phyloP scores from a whole-genome alignment of 2,888 invertebrate genomes.

The Perizoma flavofasciatum region DNA sequence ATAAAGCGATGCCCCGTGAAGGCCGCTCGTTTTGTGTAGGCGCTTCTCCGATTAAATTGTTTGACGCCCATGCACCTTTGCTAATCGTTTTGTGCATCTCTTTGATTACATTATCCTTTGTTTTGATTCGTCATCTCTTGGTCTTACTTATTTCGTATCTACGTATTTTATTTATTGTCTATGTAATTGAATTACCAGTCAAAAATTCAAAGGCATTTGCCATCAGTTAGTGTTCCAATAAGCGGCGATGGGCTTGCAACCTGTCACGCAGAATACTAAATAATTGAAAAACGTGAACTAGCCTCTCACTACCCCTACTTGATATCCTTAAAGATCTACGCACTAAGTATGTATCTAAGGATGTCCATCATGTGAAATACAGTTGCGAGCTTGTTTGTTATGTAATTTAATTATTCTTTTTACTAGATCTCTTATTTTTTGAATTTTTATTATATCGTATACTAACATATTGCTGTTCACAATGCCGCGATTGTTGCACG shows the following conservation, averaged over 20 bases:
- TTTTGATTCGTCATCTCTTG: constrained; percentile 24
- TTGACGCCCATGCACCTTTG: constrained; percentile 58
- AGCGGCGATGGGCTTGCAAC: too few relatives aligned
- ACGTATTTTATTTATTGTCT: constrained; percentile 25
- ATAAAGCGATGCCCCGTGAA: constrained; percentile 54
- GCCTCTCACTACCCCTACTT: too few relatives aligned
- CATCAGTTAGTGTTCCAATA: too few relatives aligned
- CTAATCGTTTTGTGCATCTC: constrained; percentile 42
- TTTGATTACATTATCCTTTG: constrained; percentile 19
- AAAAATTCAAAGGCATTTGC: too few relatives aligned
- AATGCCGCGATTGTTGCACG: constrained; percentile 73
- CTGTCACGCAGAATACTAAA: too few relatives aligned
- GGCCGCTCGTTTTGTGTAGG: constrained; percentile 58
- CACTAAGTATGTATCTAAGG: too few relatives aligned
- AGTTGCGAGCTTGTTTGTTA: too few relatives aligned
- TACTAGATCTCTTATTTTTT: neutral
- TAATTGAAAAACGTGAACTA: too few relatives aligned
- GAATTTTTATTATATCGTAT: constrained; percentile 37
- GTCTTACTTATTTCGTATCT: constrained; percentile 19
- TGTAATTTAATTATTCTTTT: too few relatives aligned
- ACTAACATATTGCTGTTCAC: constrained; percentile 78
- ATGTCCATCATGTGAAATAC: too few relatives aligned
- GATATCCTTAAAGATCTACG: too few relatives aligned
- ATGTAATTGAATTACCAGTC: constrained; percentile 7
- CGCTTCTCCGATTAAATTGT: constrained; percentile 44